A percentile compares a stretch with the other conserved stretches of the same genome.
These are phyloP conservation scores for Phrynocephalus vlangalii DNA, from an alignment of 2,797 vertebrate genomes.

Conservation along the genomic window DNA sequence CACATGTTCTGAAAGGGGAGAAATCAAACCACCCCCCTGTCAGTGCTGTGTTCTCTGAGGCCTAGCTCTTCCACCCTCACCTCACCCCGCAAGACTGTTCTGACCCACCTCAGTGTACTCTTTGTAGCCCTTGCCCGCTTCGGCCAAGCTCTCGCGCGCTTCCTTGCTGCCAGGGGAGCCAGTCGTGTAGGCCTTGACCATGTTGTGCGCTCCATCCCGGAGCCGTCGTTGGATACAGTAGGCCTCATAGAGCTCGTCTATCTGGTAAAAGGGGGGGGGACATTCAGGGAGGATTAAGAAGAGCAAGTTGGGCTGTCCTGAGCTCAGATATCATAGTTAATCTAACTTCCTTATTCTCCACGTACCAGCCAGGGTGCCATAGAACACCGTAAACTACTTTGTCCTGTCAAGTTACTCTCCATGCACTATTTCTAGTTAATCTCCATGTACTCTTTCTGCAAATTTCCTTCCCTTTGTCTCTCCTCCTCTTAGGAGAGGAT, in stretches of 20 bases:
- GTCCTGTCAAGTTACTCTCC: neutral
- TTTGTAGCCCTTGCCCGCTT: conserved; percentile 93
- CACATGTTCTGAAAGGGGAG: conserved; percentile 89
- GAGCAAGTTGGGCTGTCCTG: neutral
- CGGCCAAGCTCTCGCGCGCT: conserved; percentile 90
- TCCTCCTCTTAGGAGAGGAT: neutral
- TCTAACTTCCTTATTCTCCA: neutral
- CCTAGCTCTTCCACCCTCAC: neutral
- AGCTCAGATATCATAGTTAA: neutral
- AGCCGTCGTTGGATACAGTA: conserved; percentile 94
- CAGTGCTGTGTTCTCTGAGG: neutral
- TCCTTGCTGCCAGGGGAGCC: conserved; percentile 88
- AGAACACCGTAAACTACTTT: neutral
- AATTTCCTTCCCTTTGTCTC: neutral
- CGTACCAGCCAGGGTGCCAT: neutral
- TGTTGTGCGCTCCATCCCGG: conserved; percentile 93
- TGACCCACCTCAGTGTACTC: conserved; percentile 92
- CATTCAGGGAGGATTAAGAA: neutral
- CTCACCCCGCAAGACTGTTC: neutral
- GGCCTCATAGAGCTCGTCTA: conserved; percentile 94
- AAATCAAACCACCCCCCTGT: neutral
- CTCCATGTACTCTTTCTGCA: neutral
- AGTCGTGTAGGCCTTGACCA: conserved; percentile 91
- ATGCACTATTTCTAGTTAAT: neutral
- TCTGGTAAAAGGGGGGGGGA: conserved; percentile 73